These are phyloP conservation scores for Sceloporus tristichus DNA, from an alignment of 2,113 vertebrate species.

Conservation along the genomic window DNA sequence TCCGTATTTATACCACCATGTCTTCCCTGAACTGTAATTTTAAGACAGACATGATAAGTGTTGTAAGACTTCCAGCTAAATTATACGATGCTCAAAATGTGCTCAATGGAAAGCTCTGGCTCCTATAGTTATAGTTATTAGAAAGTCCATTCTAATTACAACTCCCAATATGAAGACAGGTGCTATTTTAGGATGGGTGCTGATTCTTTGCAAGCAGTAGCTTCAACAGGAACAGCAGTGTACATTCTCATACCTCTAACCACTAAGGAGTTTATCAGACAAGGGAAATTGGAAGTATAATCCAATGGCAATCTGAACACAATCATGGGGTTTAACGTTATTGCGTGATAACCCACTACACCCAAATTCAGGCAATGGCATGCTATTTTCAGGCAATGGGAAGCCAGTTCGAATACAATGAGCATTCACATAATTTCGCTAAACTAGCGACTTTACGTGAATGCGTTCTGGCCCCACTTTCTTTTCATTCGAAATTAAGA, in stretches of 20 bases:
- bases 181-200: conserved; percentile 14
- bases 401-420: too few species aligned
- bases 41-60: conserved; percentile 34
- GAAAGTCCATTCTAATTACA: conserved; percentile 36
- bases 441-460: too few species aligned
- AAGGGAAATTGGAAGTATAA: too few species aligned
- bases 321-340: too few species aligned
- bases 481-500: too few species aligned
- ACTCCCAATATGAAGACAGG: background rate
- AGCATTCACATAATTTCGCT: too few species aligned
- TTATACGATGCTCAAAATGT: conserved; percentile 28
- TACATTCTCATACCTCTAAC: background rate
- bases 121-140: background rate
- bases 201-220: background rate
- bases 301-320: too few species aligned
- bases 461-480: too few species aligned
- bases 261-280: background rate
- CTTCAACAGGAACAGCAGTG: background rate
- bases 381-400: too few species aligned
- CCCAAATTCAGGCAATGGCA: too few species aligned
- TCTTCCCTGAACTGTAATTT: conserved; percentile 21
- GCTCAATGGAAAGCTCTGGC: background rate
- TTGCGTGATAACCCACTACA: too few species aligned
- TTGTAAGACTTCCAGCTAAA: conserved; percentile 35
- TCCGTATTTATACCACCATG: background rate